Conservation (phyloP, 2,888 invertebrate species). For the Ornithoptera alexandrae region DNA sequence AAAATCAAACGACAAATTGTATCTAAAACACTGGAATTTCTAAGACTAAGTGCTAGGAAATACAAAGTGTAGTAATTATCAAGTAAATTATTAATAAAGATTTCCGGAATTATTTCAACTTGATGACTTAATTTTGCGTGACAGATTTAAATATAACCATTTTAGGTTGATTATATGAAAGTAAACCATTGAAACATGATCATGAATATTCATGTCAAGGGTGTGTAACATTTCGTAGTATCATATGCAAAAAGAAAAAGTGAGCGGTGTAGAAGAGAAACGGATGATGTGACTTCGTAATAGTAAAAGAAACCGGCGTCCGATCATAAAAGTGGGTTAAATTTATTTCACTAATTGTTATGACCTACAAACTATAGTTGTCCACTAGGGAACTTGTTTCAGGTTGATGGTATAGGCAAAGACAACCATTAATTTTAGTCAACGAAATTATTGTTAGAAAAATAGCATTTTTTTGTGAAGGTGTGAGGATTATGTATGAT, state of each 20-base stretch:
- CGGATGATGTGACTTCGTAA: conserved; percentile 2
- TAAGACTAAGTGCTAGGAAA: too few species aligned
- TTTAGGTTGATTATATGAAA: conserved; percentile 10
- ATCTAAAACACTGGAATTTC: too few species aligned
- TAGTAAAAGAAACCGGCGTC: conserved; percentile 58
- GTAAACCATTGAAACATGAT: conserved; percentile 14
- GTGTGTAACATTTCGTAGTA: conserved; percentile 9
- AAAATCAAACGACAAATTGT: too few species aligned
- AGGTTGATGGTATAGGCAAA: too few species aligned
- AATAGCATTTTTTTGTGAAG: too few species aligned
- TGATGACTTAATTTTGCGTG: neutral
- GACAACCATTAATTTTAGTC: too few species aligned
- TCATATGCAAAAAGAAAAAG: conserved; percentile 5
- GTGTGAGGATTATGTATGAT: too few species aligned
- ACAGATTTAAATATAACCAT: neutral
- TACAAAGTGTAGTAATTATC: too few species aligned
- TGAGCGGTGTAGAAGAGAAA: conserved; percentile 3
- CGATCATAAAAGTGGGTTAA: conserved; percentile 74
- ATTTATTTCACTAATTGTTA: conserved; percentile 52
- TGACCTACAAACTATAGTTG: conserved; percentile 72
- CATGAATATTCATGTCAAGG: conserved; percentile 20
- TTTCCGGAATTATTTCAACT: neutral
- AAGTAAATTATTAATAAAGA: too few species aligned
- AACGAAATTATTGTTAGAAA: too few species aligned
- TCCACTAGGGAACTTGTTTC: conserved; percentile 43